Evolutionary conservation across 1,140 invertebrate genomes (phyloP).

Genomic region (Centruroides vittatus): DNA sequence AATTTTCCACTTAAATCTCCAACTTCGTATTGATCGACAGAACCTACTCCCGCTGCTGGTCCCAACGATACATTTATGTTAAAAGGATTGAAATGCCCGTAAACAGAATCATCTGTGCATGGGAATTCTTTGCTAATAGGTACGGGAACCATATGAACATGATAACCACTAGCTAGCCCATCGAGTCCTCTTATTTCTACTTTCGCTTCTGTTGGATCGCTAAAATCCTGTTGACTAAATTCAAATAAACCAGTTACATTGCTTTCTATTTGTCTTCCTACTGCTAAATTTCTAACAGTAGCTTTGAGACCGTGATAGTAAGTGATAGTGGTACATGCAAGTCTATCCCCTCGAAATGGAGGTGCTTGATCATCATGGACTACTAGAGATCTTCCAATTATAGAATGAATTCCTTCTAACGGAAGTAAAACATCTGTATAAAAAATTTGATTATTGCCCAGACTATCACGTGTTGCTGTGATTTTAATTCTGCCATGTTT

Average conservation of each 20-base stretch:
- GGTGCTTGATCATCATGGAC: constrained; percentile 78
- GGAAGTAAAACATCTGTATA: constrained; percentile 46
- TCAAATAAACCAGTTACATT: constrained; percentile 39
- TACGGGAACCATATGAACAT: constrained; percentile 65
- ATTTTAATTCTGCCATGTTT: constrained; percentile 33
- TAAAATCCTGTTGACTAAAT: constrained; percentile 60
- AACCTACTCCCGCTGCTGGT: constrained; percentile 45
- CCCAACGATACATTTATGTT: constrained; percentile 43
- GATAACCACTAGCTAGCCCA: constrained; percentile 53
- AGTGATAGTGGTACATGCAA: constrained; percentile 58
- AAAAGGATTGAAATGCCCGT: constrained; percentile 69
- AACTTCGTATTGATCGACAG: constrained; percentile 70
- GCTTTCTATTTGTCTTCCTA: constrained; percentile 14
- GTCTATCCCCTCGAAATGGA: constrained; percentile 62
- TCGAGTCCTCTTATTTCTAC: constrained; percentile 57
- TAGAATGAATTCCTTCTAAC: constrained; percentile 52
- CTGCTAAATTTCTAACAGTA: constrained; percentile 34
- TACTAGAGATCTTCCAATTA: constrained; percentile 44
- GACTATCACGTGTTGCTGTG: constrained; percentile 5
- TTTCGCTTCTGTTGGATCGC: constrained; percentile 63
- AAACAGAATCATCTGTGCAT: constrained; percentile 63
- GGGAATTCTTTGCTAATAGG: constrained; percentile 69
- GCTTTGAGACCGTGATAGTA: constrained; percentile 19
- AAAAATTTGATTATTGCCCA: constrained; percentile 15
- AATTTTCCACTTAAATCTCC: constrained; percentile 79